Evolutionary conservation across 2,797 vertebrate genomes (phyloP).

Genomic region (Distichodus sexfasciatus): DNA sequence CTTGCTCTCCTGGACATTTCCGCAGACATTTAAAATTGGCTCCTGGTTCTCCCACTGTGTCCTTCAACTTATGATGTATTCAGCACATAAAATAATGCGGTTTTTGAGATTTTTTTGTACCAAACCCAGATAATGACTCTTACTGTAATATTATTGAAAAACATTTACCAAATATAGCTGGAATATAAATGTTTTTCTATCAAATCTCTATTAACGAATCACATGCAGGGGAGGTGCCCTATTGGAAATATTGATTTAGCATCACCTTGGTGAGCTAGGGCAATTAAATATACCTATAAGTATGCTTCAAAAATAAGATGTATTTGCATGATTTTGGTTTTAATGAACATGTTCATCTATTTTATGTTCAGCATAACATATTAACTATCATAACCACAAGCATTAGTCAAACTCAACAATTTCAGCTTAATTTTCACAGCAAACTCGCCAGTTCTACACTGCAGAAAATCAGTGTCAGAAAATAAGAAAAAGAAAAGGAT

Average conservation of each 20-base stretch:
- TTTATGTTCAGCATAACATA: no score
- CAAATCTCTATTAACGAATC: constrained; percentile 3
- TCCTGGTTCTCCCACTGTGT: constrained; percentile 14
- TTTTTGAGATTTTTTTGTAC: constrained; percentile 14
- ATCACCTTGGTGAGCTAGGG: constrained; percentile 31
- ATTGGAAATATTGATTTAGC: constrained; percentile 20
- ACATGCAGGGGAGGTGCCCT: constrained; percentile 19
- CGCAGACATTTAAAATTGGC: constrained; percentile 36
- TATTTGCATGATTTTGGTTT: constrained; percentile 18
- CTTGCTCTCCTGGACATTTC: constrained; percentile 42
- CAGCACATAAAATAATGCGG: constrained; percentile 22
- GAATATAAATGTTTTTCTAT: constrained; percentile 20
- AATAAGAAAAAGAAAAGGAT: no score
- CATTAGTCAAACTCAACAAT: constrained; percentile 31
- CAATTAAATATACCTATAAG: constrained; percentile 29
- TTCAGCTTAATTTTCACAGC: constrained; percentile 10
- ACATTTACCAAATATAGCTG: background rate
- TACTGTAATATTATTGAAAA: background rate
- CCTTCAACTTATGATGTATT: constrained; percentile 21
- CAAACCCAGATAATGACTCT: background rate
- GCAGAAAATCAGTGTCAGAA: no score
- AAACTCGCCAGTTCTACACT: constrained; percentile 25
- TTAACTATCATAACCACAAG: constrained; percentile 22
- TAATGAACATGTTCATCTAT: background rate
- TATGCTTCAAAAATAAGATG: constrained; percentile 18